These are phyloP conservation scores for Peucedramus taeniatus DNA, from an alignment of 2,113 vertebrate species.

Conservation along the genomic window DNA sequence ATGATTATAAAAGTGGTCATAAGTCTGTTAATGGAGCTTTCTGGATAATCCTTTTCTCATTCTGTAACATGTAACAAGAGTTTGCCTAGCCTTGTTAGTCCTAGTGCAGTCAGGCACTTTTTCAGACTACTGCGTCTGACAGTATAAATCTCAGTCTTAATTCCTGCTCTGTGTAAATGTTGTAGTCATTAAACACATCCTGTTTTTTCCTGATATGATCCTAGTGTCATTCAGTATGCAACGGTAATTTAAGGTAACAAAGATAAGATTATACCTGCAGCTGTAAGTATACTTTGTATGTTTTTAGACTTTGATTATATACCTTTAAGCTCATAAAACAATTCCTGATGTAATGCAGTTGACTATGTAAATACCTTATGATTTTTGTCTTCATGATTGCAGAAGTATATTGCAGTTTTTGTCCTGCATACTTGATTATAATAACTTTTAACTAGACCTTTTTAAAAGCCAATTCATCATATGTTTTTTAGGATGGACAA, in stretches of 20 bases:
- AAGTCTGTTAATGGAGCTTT: neutral
- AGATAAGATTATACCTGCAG: neutral
- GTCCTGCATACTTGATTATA: neutral
- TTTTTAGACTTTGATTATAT: neutral
- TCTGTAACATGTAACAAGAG: neutral
- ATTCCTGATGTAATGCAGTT: neutral
- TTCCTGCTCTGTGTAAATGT: neutral
- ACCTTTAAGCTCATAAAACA: neutral
- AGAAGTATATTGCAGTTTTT: neutral
- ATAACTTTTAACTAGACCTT: neutral
- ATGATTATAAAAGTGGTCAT: neutral
- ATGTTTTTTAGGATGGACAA: neutral
- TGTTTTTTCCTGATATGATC: accelerated
- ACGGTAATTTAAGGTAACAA: neutral
- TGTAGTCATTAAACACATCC: neutral
- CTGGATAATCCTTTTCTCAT: neutral
- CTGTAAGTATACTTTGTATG: neutral
- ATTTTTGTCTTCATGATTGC: neutral
- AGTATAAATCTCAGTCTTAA: neutral
- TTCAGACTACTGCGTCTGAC: neutral
- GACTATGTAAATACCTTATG: neutral
- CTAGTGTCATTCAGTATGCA: neutral
- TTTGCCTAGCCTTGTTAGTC: neutral
- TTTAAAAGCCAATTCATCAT: accelerated
- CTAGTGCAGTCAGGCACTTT: neutral